A percentile compares a stretch with the other conserved stretches of the same genome.
Evolutionary conservation across 2,888 invertebrate genomes (phyloP).

Genomic region (Meghimatium bilineatum): DNA sequence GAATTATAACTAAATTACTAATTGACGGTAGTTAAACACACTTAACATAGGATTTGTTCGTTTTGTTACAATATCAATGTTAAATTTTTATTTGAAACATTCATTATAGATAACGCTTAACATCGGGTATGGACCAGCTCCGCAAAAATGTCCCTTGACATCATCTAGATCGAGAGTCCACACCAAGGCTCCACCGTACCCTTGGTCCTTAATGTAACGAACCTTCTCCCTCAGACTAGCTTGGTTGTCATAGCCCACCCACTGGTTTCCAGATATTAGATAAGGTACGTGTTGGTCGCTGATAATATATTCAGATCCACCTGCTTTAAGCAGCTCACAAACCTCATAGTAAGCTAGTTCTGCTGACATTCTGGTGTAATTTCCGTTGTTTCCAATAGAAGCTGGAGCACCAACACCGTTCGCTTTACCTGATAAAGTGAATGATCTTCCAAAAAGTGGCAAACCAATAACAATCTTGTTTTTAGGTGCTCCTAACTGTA

Average conservation of each 20-base stretch:
- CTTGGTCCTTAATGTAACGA: conserved; percentile 56
- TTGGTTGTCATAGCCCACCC: conserved; percentile 70
- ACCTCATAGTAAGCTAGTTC: conserved; percentile 73
- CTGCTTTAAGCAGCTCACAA: conserved; percentile 10
- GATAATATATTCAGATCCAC: conserved; percentile 72
- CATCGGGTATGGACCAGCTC: conserved; percentile 34
- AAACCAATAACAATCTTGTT: conserved; percentile 69
- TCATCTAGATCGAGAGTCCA: conserved; percentile 49
- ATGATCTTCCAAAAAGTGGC: conserved; percentile 68
- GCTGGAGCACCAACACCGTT: conserved; percentile 64
- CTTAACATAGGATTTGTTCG: too few relatives aligned
- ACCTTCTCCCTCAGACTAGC: conserved; percentile 66
- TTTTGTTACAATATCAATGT: conserved; percentile 44
- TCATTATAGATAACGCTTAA: conserved; percentile 41
- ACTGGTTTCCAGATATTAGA: conserved; percentile 61
- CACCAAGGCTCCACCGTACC: conserved; percentile 55
- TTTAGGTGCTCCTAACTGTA: conserved; percentile 61
- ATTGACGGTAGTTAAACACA: too few relatives aligned
- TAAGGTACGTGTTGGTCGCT: conserved; percentile 82
- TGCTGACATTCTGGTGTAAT: conserved; percentile 67
- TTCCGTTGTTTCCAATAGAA: conserved; percentile 58
- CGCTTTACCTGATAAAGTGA: conserved; percentile 57
- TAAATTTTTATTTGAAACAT: conserved; percentile 30
- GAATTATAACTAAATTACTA: too few relatives aligned
- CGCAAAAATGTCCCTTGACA: conserved; percentile 42